phyloP scores from a whole-genome alignment of 2,797 vertebrate species.

The Gila robusta region DNA sequence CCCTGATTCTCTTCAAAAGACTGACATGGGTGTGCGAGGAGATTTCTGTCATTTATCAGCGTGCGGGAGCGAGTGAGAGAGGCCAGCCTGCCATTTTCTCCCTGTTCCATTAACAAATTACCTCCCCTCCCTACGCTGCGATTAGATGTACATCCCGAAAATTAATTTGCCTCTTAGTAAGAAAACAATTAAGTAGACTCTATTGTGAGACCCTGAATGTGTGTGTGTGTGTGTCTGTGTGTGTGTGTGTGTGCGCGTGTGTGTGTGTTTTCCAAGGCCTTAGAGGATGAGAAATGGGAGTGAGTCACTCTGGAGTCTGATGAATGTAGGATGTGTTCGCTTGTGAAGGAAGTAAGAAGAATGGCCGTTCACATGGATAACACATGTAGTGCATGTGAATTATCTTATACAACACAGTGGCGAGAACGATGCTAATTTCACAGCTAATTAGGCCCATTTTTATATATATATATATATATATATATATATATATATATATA shows the following conservation, averaged over 20 bases:
- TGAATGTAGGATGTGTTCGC: constrained; percentile 9
- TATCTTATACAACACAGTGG: constrained; percentile 52
- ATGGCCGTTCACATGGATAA: neutral
- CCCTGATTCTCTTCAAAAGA: constrained; percentile 38
- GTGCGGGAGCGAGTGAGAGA: constrained; percentile 41
- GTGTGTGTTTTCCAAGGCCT: constrained; percentile 12
- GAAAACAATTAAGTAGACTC: constrained; percentile 49
- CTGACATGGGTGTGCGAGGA: constrained; percentile 46
- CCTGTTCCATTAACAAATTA: constrained; percentile 82
- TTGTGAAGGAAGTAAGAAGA: constrained; percentile 36
- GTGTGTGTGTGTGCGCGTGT: neutral
- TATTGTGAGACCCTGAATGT: constrained; percentile 27
- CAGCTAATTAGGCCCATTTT: constrained; percentile 9
- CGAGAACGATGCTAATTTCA: constrained; percentile 7
- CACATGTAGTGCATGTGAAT: constrained; percentile 61
- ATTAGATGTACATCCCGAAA: constrained; percentile 74
- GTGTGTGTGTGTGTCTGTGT: neutral
- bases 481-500: neutral
- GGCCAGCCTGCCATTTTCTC: constrained; percentile 66
- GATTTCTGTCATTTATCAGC: constrained; percentile 62
- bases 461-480: neutral
- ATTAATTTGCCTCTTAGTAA: constrained; percentile 66
- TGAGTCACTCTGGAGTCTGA: constrained; percentile 37
- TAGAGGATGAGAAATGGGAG: constrained; percentile 15
- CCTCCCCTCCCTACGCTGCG: constrained; percentile 64